Percentiles rank a stretch among this genome's conserved stretches.
Evolutionary conservation across 2,797 vertebrate species (phyloP).

Genomic region (Xenops minutus): DNA sequence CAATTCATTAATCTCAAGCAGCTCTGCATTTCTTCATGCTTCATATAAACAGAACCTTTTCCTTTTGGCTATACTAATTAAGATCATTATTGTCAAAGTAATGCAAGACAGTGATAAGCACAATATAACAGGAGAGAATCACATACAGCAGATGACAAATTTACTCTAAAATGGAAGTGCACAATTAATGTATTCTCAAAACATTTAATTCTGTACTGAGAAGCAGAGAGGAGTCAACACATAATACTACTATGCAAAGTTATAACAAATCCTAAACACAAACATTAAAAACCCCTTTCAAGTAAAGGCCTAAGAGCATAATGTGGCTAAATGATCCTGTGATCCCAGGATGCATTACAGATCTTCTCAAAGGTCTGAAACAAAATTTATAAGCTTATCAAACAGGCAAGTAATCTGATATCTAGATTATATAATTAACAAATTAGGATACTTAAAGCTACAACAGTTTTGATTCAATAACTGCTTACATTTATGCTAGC

Average conservation of each 20-base stretch:
- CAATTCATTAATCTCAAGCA: slow-evolving; percentile 10
- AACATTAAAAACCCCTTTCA: background rate
- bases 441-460: background rate
- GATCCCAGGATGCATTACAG: background rate
- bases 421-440: background rate
- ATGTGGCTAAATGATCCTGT: background rate
- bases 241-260: background rate
- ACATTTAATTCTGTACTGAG: background rate
- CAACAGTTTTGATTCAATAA: background rate
- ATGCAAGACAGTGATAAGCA: background rate
- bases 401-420: background rate
- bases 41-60: background rate
- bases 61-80: slow-evolving; percentile 4
- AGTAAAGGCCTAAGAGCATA: background rate
- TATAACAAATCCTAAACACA: background rate
- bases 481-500: background rate
- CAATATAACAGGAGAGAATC: background rate
- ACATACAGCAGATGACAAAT: background rate
- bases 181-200: background rate
- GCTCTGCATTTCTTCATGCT: background rate
- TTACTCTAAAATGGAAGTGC: background rate
- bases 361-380: background rate
- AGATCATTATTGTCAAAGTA: background rate
- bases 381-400: background rate
- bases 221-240: background rate